phyloP scores from a whole-genome alignment of 2,797 vertebrate species.

The Podarcis lilfordi region DNA sequence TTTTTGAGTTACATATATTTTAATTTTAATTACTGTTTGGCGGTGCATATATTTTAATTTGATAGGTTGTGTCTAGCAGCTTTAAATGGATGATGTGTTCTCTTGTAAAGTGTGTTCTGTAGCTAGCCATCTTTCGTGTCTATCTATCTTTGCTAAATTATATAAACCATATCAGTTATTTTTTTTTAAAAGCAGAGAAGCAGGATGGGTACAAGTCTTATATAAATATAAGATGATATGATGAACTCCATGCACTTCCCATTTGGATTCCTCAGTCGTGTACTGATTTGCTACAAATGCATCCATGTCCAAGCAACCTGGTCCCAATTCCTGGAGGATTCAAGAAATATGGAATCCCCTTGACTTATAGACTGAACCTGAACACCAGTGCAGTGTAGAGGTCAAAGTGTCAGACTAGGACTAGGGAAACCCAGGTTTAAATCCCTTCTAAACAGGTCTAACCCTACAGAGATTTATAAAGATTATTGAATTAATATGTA shows the following conservation, averaged over 20 bases:
- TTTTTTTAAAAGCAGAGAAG: neutral
- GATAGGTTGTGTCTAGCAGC: neutral
- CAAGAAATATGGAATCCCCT: neutral
- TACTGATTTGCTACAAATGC: neutral
- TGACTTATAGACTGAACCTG: neutral
- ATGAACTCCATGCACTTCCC: neutral
- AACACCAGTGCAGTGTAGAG: neutral
- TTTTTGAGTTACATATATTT: constrained; percentile 9
- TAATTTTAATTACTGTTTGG: constrained; percentile 1
- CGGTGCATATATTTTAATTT: constrained; percentile 11
- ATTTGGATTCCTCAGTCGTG: neutral
- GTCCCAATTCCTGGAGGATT: neutral
- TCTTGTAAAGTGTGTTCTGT: neutral
- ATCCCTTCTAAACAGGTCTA: neutral
- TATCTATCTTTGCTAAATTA: neutral
- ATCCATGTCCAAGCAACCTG: neutral
- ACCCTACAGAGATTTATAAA: no score
- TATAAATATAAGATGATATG: neutral
- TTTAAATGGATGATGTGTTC: neutral
- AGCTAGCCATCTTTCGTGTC: neutral
- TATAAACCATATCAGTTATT: neutral
- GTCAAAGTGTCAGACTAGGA: neutral
- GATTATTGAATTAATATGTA: no score
- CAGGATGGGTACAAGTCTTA: neutral
- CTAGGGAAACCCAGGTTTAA: neutral